A percentile compares a stretch with the other conserved stretches of the same genome.
These are phyloP conservation scores for Cacatua alba DNA, from an alignment of 2,113 vertebrate species.

Conservation along the genomic window DNA sequence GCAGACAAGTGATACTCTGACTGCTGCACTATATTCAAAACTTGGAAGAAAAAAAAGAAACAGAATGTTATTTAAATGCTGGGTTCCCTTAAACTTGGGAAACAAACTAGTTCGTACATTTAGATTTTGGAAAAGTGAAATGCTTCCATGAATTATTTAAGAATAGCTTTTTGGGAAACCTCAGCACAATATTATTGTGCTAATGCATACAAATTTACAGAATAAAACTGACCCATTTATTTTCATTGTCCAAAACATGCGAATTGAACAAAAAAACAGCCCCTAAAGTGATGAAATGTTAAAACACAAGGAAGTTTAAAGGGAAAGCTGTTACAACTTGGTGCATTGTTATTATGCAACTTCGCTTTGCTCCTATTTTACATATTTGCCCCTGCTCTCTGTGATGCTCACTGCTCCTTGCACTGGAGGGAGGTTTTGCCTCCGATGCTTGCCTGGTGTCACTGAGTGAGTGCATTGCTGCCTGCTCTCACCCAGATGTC, in stretches of 20 bases:
- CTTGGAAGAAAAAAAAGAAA: not conserved
- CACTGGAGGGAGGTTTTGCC: not conserved
- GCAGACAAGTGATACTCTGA: not conserved
- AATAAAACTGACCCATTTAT: not conserved
- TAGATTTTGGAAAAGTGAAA: not conserved
- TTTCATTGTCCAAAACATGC: not conserved
- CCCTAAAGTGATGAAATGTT: not conserved
- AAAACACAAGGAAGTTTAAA: not conserved
- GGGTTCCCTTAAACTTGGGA: not conserved
- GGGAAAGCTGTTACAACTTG: not conserved
- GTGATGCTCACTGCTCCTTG: not conserved
- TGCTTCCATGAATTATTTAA: slow-evolving; percentile 28
- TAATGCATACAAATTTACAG: not conserved
- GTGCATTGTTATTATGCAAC: not conserved
- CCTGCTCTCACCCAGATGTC: not conserved
- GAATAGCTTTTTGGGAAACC: not conserved
- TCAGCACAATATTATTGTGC: not conserved
- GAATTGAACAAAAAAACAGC: not conserved
- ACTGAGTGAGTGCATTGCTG: not conserved
- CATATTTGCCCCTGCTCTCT: rapidly evolving
- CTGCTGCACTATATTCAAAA: not conserved
- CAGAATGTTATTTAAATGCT: not conserved
- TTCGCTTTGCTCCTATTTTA: not conserved
- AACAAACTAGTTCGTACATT: not conserved
- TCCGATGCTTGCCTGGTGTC: not conserved